Conservation (phyloP, 1,140 invertebrate genomes). For the Drosophila tani region DNA sequence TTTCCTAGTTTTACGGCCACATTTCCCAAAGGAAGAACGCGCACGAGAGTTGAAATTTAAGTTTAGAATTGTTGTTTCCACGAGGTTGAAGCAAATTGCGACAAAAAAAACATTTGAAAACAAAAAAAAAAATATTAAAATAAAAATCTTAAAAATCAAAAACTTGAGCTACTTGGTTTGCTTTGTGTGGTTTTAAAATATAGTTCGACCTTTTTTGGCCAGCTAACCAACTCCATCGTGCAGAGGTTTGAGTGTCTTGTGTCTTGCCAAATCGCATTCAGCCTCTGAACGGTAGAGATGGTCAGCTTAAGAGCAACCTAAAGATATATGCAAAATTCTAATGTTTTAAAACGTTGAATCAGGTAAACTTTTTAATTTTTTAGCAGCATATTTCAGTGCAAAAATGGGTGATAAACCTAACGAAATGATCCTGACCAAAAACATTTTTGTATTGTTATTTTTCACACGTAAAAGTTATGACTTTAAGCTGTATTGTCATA, state of each 20-base stretch:
- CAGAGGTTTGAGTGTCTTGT: conserved; percentile 70
- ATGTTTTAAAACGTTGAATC: too few relatives aligned
- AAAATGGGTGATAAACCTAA: too few relatives aligned
- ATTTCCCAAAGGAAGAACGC: conserved; percentile 43
- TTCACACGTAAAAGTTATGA: background rate
- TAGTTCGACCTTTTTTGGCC: background rate
- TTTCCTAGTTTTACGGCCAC: conserved; percentile 72
- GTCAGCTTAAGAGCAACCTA: conserved; percentile 56
- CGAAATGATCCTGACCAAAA: too few relatives aligned
- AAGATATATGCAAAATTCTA: background rate
- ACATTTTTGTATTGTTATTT: too few relatives aligned
- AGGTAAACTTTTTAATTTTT: too few relatives aligned
- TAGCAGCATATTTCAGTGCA: background rate
- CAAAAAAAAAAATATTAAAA: conserved; percentile 52
- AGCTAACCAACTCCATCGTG: conserved; percentile 66
- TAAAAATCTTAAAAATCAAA: conserved; percentile 54
- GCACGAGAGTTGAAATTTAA: conserved; percentile 70
- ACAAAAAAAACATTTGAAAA: conserved; percentile 39
- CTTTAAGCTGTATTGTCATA: accelerated
- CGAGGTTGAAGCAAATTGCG: conserved; percentile 33
- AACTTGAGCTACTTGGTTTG: background rate
- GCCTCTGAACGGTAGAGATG: conserved; percentile 68
- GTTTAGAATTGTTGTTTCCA: conserved; percentile 68
- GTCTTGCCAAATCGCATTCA: conserved; percentile 63
- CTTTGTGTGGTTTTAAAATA: too few relatives aligned